Evolutionary conservation across 53 echinoderm and acorn worm species (phyloP), one percentile per base, ranked within the genome.

Genomic region (Patiria pectinifera): DNA sequence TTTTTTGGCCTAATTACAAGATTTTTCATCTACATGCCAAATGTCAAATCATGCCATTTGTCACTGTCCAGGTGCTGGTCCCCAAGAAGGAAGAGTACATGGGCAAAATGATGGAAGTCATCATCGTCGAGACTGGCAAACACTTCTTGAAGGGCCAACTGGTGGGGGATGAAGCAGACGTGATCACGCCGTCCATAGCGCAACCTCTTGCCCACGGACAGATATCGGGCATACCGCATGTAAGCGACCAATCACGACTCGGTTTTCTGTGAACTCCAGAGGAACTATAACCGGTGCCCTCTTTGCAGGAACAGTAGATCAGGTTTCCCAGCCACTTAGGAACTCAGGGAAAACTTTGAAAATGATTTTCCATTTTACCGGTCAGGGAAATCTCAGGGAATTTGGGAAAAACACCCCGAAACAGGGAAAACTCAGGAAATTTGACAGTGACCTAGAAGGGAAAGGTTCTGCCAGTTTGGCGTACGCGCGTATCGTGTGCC

Each of bases 71-170:
- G 99, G 99, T 99, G 3, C 91, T 99, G 62, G 97, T 99, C 4
- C 99, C 99, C 13, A 96, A 95, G 69, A 91, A 95, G 24, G 95
- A 97, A 83, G 95, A 94, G 35, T 91, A 96, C 71, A 91, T 97
- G 59, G 99, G 99, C 44, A 97, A 97, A 75, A 96, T 94, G 95
- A 79, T 99, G 47, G 95, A 97, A 53, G 99, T 99, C 14, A 86
- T 93, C 81, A 94, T 99, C 53, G 94, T 92, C 16, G 96, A 96
- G 61, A 96, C 97, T 21, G 99, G 99, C 6, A 99, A 99, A 62
- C 99, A 99, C 80, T 99, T 91, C 91, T 86, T 97, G 94, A 99
- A 93, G 85, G 97, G 94, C 21, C 62, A 82, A 58, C 90, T 99
- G 9, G 91, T 96, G 45, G 60, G 62, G 43, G 87, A 94, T 63